Conservation (phyloP, 2,797 vertebrate genomes). For the Oryzias dopingdopingensis region DNA sequence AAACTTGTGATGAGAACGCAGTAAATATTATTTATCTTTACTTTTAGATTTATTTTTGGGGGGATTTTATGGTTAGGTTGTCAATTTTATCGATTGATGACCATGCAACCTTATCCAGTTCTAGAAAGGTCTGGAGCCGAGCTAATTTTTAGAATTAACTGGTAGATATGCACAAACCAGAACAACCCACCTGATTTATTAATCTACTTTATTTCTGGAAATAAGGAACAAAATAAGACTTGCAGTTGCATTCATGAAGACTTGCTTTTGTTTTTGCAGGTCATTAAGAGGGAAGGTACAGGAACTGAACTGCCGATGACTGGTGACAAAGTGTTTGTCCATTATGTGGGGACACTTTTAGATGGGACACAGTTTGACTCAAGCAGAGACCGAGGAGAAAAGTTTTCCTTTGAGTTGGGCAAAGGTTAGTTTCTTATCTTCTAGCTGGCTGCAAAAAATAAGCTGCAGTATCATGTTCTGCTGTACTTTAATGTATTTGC, state of each 20-base stretch:
- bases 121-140: constrained; percentile 13
- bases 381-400: constrained; percentile 89
- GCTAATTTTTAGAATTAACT: not conserved
- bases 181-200: no score
- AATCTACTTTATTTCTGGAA: no score
- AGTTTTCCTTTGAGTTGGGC: constrained; percentile 93
- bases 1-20: not conserved
- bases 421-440: constrained; percentile 82
- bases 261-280: constrained; percentile 63
- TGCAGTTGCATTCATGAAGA: no score
- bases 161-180: not conserved
- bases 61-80: not conserved
- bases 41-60: not conserved
- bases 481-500: no score
- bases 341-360: constrained; percentile 92
- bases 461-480: no score
- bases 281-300: constrained; percentile 88
- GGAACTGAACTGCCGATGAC: constrained; percentile 89
- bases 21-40: accelerated
- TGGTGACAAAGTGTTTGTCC: constrained; percentile 94
- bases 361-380: constrained; percentile 96
- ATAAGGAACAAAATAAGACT: no score
- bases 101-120: constrained; percentile 2
- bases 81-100: not conserved
- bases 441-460: no score